Evolutionary conservation across 2,797 vertebrate genomes (phyloP).

Genomic region (Alca torda): DNA sequence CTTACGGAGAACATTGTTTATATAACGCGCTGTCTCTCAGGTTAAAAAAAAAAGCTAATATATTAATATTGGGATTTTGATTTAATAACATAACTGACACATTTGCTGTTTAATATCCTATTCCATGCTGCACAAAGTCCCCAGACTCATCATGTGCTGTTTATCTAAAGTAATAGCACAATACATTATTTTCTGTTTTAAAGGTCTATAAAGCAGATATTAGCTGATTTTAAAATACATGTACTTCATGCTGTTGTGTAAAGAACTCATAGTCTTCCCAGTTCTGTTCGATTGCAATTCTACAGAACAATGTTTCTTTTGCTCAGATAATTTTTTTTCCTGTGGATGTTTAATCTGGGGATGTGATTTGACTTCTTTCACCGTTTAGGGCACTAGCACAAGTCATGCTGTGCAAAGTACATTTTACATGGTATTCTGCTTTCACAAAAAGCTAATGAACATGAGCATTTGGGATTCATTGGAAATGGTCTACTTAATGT

Average conservation of each 20-base stretch:
- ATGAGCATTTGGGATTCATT: conserved; percentile 17
- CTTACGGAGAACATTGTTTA: not conserved
- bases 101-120: conserved; percentile 34
- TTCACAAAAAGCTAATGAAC: conserved; percentile 28
- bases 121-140: conserved; percentile 15
- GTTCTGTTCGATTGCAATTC: not conserved
- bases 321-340: not conserved
- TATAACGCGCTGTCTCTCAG: not conserved
- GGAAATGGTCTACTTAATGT: conserved; percentile 41
- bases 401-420: not conserved
- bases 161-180: conserved; percentile 65
- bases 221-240: conserved; percentile 52
- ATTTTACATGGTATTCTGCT: conserved; percentile 27
- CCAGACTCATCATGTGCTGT: conserved; percentile 28
- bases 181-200: conserved; percentile 41
- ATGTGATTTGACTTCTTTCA: conserved; percentile 4
- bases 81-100: conserved; percentile 33
- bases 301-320: not conserved
- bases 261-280: not conserved
- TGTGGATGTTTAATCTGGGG: not conserved
- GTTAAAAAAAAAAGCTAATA: not conserved
- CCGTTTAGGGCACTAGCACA: not conserved
- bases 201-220: conserved; percentile 49
- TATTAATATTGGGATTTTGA: not conserved
- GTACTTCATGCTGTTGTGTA: not conserved